Evolutionary conservation across 2,113 vertebrate genomes (phyloP), one percentile per base, ranked within the genome.

Genomic region (Perca flavescens): DNA sequence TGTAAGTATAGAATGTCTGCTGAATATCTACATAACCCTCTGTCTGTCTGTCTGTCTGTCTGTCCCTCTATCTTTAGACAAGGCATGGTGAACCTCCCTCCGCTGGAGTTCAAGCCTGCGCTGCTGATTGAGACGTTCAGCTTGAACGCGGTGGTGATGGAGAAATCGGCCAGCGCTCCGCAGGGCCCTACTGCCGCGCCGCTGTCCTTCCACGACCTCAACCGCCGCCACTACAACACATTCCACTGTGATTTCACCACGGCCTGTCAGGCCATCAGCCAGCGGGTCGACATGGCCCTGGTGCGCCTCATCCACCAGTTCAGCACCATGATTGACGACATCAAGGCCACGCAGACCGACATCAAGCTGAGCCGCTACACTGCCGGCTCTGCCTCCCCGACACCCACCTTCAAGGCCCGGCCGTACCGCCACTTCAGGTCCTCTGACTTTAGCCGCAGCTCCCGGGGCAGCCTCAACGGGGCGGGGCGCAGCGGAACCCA

Each of bases 261-360:
- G 5, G 98, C 98, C 36, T 99, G 98, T 90, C 98, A 99, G 88
- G 96, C 98, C 82, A 99, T 99, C 91, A 99, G 98, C 93, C 98
- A 99, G 91, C 97, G 97, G 0, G 98, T 99, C 0, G 98, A 99
- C 89, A 99, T 99, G 98, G 98, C 98, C 3, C 94, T 99, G 74
- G 98, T 99, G 50, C 96, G 98, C 5, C 98, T 99, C 77, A 98
- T 99, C 88, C 98, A 99, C 88, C 98, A 99, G 84, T 99, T 99
- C 90, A 99, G 98, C 87, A 99, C 97, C 16, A 99, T 99, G 98
- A 97, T 99, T 11, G 97, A 99, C 0, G 98, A 99, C 73, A 98
- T 99, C 93, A 99, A 99, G 88, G 98, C 98, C 56, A 99, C 97
- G 0, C 98, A 99, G 92, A 99, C 98, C 0, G 98, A 99, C 94